These are phyloP conservation scores for Chelonus formosanus DNA, from an alignment of 2,888 invertebrate species.

Conservation along the genomic window DNA sequence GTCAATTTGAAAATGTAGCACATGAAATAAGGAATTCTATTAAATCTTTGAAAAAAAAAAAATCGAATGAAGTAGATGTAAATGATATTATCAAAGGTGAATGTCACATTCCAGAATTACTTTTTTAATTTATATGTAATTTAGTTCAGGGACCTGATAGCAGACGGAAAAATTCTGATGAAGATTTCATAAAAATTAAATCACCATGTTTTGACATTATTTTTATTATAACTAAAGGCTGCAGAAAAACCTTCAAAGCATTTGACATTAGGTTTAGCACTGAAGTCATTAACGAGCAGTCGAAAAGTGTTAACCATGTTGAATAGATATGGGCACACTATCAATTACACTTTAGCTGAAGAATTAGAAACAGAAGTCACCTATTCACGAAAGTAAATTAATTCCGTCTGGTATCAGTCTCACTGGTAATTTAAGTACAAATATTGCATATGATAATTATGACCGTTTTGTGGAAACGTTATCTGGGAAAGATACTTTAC, in stretches of 20 bases:
- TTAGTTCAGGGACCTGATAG: not conserved
- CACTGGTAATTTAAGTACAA: slow-evolving; percentile 32
- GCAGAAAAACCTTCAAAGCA: slow-evolving; percentile 39
- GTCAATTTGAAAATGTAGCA: not conserved
- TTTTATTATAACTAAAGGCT: slow-evolving; percentile 5
- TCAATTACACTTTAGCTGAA: slow-evolving; percentile 41
- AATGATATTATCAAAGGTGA: not conserved
- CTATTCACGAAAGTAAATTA: slow-evolving; percentile 19
- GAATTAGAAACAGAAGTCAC: slow-evolving; percentile 35
- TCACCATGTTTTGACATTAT: slow-evolving; percentile 6
- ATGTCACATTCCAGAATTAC: slow-evolving; percentile 1
- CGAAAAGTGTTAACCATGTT: slow-evolving; percentile 42
- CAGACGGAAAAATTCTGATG: not conserved
- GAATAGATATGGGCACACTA: slow-evolving; percentile 43
- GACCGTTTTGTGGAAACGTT: slow-evolving; percentile 38
- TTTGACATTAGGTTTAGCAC: slow-evolving; percentile 42
- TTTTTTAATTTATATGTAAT: slow-evolving; percentile 11
- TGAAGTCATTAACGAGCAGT: slow-evolving; percentile 46
- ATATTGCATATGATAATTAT: slow-evolving; percentile 35
- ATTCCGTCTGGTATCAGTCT: slow-evolving; percentile 37
- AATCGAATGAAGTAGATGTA: not conserved
- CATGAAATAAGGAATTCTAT: not conserved
- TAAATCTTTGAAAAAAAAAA: not conserved
- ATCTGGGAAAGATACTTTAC: slow-evolving; percentile 38
- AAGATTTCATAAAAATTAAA: slow-evolving; percentile 1